Percentiles rank a stretch among this genome's conserved stretches.
These are phyloP conservation scores for Enteromius afrohamiltoni DNA, from an alignment of 2,797 vertebrate genomes.

Conservation along the genomic window DNA sequence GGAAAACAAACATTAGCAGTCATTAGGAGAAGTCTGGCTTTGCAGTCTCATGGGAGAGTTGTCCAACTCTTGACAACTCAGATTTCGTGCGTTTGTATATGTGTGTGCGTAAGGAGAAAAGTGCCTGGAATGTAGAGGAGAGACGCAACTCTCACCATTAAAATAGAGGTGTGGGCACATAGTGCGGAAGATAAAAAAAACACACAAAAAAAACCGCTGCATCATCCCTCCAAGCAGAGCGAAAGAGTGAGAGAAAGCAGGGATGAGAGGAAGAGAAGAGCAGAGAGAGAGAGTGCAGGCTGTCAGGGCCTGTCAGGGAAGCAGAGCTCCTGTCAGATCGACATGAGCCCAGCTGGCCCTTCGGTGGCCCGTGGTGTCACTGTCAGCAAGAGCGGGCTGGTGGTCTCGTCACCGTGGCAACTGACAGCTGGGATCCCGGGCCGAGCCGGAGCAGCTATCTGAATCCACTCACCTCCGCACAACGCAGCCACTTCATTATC, in stretches of 20 bases:
- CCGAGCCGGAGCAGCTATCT: constrained; percentile 45
- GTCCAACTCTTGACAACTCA: constrained; percentile 34
- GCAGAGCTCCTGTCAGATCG: constrained; percentile 54
- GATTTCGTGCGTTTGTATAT: constrained; percentile 40
- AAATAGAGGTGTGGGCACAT: constrained; percentile 48
- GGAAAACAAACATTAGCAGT: constrained; percentile 40
- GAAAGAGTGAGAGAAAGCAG: constrained; percentile 26
- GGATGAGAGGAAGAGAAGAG: constrained; percentile 4
- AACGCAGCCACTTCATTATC: constrained; percentile 47
- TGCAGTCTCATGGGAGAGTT: constrained; percentile 29
- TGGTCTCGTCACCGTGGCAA: constrained; percentile 52
- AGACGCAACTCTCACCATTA: constrained; percentile 27
- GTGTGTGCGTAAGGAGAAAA: constrained; percentile 40
- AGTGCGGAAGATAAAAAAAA: constrained; percentile 11
- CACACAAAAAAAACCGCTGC: constrained; percentile 6
- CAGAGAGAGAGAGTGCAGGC: constrained; percentile 36
- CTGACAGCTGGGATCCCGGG: constrained; percentile 56
- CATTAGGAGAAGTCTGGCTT: constrained; percentile 37
- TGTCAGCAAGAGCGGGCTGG: constrained; percentile 55
- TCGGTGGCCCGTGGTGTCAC: constrained; percentile 60
- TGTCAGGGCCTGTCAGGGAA: constrained; percentile 54
- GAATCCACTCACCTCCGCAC: constrained; percentile 51
- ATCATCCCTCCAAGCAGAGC: constrained; percentile 36
- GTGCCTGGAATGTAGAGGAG: constrained; percentile 22
- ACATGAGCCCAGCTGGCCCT: constrained; percentile 50